Evolutionary conservation across 2,888 invertebrate species (phyloP).

Genomic region (Nephrotoma guestfalica): DNA sequence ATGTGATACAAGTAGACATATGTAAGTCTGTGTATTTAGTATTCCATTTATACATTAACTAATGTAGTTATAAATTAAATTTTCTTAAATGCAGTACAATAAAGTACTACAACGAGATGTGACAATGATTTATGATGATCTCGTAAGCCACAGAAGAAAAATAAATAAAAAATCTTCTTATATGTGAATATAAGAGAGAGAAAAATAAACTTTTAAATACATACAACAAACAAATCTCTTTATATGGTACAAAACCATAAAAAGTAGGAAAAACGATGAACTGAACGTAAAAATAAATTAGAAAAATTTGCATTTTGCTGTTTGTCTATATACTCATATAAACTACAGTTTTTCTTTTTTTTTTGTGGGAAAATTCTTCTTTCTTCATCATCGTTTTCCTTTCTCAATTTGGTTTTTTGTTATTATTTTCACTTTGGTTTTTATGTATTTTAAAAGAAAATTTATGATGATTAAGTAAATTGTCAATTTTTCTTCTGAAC

Average conservation of each 20-base stretch:
- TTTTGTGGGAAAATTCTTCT: too few species aligned
- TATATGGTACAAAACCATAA: background rate
- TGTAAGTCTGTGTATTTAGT: too few species aligned
- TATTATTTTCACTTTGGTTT: too few species aligned
- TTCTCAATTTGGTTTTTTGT: too few species aligned
- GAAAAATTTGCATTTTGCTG: background rate
- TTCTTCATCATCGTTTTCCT: too few species aligned
- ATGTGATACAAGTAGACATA: too few species aligned
- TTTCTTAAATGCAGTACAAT: background rate
- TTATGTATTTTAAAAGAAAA: too few species aligned
- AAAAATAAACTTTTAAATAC: background rate
- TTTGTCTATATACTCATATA: background rate
- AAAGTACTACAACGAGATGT: background rate
- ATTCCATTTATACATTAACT: too few species aligned
- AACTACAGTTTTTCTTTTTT: too few species aligned
- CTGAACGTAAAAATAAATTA: background rate
- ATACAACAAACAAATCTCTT: background rate
- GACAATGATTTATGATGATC: background rate
- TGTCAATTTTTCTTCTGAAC: too few species aligned
- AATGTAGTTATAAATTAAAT: background rate
- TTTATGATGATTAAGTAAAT: too few species aligned
- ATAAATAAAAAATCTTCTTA: background rate
- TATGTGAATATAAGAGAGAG: background rate
- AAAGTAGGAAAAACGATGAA: background rate
- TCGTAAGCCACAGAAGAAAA: background rate